Evolutionary conservation across 2,797 vertebrate genomes (phyloP), one percentile per base, ranked within the genome.

Genomic region (Enteromius viviparus): DNA sequence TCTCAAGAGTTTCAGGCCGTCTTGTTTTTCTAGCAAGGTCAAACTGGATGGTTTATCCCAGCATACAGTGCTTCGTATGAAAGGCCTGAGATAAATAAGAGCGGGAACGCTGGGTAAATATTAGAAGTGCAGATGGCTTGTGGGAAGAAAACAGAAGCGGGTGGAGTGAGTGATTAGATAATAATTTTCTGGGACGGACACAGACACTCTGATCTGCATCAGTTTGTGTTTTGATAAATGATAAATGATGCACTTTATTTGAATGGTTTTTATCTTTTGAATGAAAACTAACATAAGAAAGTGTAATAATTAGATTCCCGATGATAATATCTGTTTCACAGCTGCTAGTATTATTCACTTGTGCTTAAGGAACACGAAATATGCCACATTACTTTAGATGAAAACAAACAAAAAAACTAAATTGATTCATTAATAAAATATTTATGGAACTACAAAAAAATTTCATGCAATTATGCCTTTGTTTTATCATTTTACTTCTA

Each of bases 381-480:
- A 10, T 32, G 34, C 29, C 76, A 32, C 11, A 32, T 64, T 0
- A 47, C 62, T 62, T 62, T 32, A 29, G 8, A 8, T 8, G 3
- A 53, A 53, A 53, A 53, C 0, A 51, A 51, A 10, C 9, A 10
- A 42, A 42, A 6, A 10, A 10, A 42, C 37, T 34, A 40, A 40
- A 40, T 40, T 15, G 14, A 15, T 47, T 47, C 37, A 60, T 47
- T 12, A 32, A 64, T 77, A 45, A 4, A 77, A 84, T 84, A 78
- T 78, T 78, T 32, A 72, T 81, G 64, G 29, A 51, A 15, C 71
- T 49, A 70, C 26, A 37, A 29, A 29, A 29, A 1, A 62, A 71
- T 84, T 51, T 76, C 60, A 55, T 82, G 45, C 80, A 81, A 89
- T 86, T 87, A 88, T 88, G 81, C 70, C 51, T 82, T 85, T 23